A percentile compares a stretch with the other conserved stretches of the same genome.
Evolutionary conservation across 2,797 vertebrate species (phyloP).

Genomic region (Euphonia xanthogaster): DNA sequence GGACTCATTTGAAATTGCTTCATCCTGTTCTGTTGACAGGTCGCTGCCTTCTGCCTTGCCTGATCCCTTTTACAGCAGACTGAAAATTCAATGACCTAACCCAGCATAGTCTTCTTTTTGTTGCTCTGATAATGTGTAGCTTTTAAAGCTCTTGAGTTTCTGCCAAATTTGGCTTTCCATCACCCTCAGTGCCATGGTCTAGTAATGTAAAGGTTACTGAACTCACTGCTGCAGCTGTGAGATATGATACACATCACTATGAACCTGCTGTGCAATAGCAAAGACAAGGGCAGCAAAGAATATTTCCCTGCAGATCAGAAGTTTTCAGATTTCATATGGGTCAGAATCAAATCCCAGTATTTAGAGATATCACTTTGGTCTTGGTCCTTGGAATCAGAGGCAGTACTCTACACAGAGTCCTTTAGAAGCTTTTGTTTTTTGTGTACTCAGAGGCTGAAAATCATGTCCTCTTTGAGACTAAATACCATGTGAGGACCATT

Average conservation of each 20-base stretch:
- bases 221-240: conserved; percentile 30
- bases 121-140: conserved; percentile 16
- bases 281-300: background rate
- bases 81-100: conserved; percentile 37
- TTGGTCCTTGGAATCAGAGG: background rate
- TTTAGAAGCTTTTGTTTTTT: background rate
- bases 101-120: background rate
- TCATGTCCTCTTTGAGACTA: background rate
- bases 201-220: conserved; percentile 40
- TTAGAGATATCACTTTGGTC: background rate
- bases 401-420: background rate
- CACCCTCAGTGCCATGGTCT: background rate
- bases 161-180: conserved; percentile 34
- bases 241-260: background rate
- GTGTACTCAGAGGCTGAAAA: background rate
- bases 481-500: background rate
- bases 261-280: background rate
- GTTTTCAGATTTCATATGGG: background rate
- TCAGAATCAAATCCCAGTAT: background rate
- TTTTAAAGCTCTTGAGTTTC: conserved; percentile 47
- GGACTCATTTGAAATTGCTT: background rate
- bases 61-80: conserved; percentile 26
- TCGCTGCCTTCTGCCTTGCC: background rate
- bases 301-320: background rate
- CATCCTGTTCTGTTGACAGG: background rate